Evolutionary conservation across 2,113 vertebrate species (phyloP).

Genomic region (Climacteris rufus): DNA sequence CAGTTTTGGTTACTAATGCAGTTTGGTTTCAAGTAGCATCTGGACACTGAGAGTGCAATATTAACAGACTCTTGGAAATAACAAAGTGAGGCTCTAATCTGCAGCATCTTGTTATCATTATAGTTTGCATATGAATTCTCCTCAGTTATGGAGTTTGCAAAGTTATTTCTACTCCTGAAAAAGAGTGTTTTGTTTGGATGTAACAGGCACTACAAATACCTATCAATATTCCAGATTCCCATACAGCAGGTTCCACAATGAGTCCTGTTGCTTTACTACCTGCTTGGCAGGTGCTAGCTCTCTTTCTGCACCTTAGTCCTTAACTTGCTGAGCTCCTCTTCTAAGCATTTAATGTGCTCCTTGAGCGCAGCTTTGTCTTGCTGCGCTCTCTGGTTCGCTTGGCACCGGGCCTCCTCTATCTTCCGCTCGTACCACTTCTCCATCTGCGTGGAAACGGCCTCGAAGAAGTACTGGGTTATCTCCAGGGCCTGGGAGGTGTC

Average conservation of each 20-base stretch:
- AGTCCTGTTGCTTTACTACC: neutral
- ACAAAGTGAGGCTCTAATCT: neutral
- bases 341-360: constrained; percentile 85
- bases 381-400: constrained; percentile 84
- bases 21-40: constrained; percentile 31
- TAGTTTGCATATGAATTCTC: neutral
- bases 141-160: neutral
- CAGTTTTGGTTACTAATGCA: constrained; percentile 1
- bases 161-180: neutral
- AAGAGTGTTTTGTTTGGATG: neutral
- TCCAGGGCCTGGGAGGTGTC: constrained; percentile 87
- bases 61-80: neutral
- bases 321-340: constrained; percentile 86
- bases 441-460: constrained; percentile 93
- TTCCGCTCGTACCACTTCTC: constrained; percentile 97
- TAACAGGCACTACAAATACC: constrained; percentile 8
- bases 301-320: constrained; percentile 82
- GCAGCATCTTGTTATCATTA: constrained; percentile 5
- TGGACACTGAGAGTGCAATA: constrained; percentile 27
- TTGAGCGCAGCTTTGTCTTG: constrained; percentile 81
- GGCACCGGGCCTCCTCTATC: constrained; percentile 87
- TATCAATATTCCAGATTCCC: neutral
- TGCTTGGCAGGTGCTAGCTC: constrained; percentile 57
- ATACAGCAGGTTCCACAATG: neutral
- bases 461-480: constrained; percentile 94